Conservation (phyloP, 1,140 invertebrate genomes). For the Calycopis cecrops region DNA sequence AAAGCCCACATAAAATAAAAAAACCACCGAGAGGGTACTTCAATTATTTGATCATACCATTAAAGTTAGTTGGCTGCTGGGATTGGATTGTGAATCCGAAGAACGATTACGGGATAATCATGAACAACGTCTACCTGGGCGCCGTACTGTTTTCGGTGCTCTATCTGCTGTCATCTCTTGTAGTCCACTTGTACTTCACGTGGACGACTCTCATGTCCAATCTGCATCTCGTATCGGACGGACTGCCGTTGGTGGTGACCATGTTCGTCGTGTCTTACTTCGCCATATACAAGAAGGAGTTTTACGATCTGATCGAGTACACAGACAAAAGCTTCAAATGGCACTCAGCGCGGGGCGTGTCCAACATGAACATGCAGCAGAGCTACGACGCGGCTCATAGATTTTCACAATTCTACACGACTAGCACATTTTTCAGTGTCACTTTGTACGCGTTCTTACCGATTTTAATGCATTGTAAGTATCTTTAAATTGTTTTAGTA, state of each 20-base stretch:
- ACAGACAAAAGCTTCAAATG: constrained; percentile 52
- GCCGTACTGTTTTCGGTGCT: constrained; percentile 43
- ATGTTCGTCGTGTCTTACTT: constrained; percentile 50
- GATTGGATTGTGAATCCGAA: constrained; percentile 43
- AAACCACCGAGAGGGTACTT: constrained; percentile 25
- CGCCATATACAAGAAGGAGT: constrained; percentile 34
- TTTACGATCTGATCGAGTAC: constrained; percentile 45
- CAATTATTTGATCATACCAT: constrained; percentile 40
- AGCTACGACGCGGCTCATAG: constrained; percentile 46
- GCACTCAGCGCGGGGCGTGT: constrained; percentile 49
- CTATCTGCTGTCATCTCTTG: constrained; percentile 32
- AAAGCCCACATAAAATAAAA: no score
- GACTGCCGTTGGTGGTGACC: constrained; percentile 43
- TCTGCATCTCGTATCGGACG: constrained; percentile 50
- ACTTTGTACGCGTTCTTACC: constrained; percentile 49
- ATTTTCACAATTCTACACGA: constrained; percentile 53
- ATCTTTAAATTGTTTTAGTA: neutral
- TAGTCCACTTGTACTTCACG: constrained; percentile 43
- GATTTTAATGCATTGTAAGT: constrained; percentile 51
- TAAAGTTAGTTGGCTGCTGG: constrained; percentile 55
- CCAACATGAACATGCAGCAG: constrained; percentile 57
- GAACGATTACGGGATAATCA: constrained; percentile 27
- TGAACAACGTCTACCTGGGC: constrained; percentile 46
- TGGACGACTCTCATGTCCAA: constrained; percentile 49
- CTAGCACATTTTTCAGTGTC: constrained; percentile 51